Evolutionary conservation across 64 coral and sea anemone genomes (phyloP).

Genomic region (Dendrophyllia cribrosa): DNA sequence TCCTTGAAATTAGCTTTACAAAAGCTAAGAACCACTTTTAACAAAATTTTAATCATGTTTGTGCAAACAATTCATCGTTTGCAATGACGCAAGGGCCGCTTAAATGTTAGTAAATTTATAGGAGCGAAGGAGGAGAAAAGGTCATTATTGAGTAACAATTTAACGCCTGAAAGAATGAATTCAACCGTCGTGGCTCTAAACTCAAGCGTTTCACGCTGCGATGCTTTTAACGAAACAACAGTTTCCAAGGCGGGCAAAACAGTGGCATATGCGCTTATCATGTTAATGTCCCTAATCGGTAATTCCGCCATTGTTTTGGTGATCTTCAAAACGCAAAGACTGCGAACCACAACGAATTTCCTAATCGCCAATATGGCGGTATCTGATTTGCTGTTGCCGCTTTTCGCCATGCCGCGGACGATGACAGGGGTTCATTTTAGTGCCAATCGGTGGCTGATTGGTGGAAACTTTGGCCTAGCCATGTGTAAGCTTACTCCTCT

Average conservation of each 20-base stretch:
- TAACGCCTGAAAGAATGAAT: background rate
- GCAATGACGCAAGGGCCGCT: background rate
- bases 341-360: constrained; percentile 51
- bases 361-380: constrained; percentile 68
- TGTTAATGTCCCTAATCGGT: constrained; percentile 53
- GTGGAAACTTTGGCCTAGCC: constrained; percentile 26
- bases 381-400: constrained; percentile 41
- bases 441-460: constrained; percentile 36
- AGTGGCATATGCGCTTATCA: constrained; percentile 33
- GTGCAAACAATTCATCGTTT: constrained; percentile 4
- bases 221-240: background rate
- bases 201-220: background rate
- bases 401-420: constrained; percentile 56
- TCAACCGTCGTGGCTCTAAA: background rate
- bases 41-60: constrained; percentile 21
- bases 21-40: background rate
- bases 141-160: background rate
- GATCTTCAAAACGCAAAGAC: constrained; percentile 47
- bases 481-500: constrained; percentile 48
- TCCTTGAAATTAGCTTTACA: background rate
- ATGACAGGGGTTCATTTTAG: constrained; percentile 40
- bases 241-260: constrained; percentile 32
- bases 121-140: background rate
- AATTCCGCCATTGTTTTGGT: constrained; percentile 53
- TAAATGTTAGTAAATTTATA: background rate